Conservation (phyloP, 2,797 vertebrate genomes). For the Megalops cyprinoides region DNA sequence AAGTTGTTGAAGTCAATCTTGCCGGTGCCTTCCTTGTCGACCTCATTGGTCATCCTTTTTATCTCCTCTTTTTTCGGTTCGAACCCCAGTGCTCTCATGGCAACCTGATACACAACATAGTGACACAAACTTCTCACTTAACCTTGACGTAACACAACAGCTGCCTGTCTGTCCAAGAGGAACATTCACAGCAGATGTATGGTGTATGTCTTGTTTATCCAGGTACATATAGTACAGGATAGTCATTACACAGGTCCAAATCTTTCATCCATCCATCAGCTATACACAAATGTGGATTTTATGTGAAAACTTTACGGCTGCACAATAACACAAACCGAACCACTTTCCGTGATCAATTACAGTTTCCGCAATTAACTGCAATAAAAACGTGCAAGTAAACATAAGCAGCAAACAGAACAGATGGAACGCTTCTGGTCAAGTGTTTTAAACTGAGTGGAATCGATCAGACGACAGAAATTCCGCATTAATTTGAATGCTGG, state of each 20-base stretch:
- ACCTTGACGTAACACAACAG: neutral
- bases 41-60: slow-evolving; percentile 90
- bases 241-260: no score
- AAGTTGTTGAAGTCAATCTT: slow-evolving; percentile 90
- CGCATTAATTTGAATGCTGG: neutral
- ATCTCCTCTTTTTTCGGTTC: slow-evolving; percentile 97
- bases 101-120: slow-evolving; percentile 75
- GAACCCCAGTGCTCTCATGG: slow-evolving; percentile 93
- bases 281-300: no score
- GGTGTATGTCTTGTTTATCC: no score
- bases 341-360: neutral
- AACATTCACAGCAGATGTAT: no score
- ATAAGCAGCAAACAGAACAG: neutral
- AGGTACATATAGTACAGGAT: no score
- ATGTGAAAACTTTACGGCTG: no score
- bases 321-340: neutral
- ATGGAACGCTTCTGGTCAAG: no score
- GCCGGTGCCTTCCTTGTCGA: slow-evolving; percentile 89
- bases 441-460: no score
- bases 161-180: no score
- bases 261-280: no score
- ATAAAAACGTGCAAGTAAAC: neutral
- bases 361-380: neutral
- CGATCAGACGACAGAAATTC: neutral
- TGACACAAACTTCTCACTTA: slow-evolving; percentile 9